A percentile compares a stretch with the other conserved stretches of the same genome.
Evolutionary conservation across 1,140 invertebrate species (phyloP).

Genomic region (Pseudomyrmex gracilis): DNA sequence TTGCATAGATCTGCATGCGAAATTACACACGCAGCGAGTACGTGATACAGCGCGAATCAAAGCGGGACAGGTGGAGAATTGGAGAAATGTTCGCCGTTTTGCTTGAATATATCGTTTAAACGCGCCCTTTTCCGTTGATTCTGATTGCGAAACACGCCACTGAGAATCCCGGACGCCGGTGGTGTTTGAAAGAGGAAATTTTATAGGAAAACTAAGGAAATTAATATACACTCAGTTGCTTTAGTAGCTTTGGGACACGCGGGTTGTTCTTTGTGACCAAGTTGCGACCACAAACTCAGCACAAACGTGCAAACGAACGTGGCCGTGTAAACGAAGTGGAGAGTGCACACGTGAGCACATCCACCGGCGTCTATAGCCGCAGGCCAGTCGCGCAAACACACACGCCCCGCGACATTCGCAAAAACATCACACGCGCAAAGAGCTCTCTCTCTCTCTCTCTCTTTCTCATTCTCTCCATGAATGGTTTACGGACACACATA

Average conservation of each 20-base stretch:
- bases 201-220: constrained; percentile 14
- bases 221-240: constrained; percentile 30
- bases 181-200: background rate
- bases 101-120: background rate
- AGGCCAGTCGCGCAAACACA: constrained; percentile 31
- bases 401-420: constrained; percentile 26
- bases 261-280: constrained; percentile 34
- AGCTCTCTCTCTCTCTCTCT: no score
- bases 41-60: background rate
- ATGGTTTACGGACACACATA: constrained; percentile 26
- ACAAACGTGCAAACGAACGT: constrained; percentile 23
- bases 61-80: background rate
- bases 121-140: background rate
- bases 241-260: constrained; percentile 14
- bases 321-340: constrained; percentile 10
- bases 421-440: constrained; percentile 39
- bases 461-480: no score
- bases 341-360: constrained; percentile 18
- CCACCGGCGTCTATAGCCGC: constrained; percentile 25
- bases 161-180: background rate
- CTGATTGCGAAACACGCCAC: background rate
- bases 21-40: background rate
- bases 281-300: constrained; percentile 1
- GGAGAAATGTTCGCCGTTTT: background rate
- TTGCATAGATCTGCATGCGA: constrained; percentile 19